phyloP scores from a whole-genome alignment of 53 echinoderm and acorn worm genomes.

The Echinarachnius parma region DNA sequence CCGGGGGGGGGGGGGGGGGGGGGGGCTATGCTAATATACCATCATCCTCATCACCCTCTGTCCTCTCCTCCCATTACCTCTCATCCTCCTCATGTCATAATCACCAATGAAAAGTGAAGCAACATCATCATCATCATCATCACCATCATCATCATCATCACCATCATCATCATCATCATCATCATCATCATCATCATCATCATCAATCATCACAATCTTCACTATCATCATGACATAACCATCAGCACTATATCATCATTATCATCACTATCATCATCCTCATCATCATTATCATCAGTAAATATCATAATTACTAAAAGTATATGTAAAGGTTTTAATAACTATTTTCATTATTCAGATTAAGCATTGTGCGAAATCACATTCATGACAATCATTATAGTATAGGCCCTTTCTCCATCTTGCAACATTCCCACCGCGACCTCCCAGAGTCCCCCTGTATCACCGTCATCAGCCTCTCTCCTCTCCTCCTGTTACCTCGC shows the following conservation, averaged over 20 bases:
- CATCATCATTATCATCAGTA: not conserved
- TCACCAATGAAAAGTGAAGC: constrained; percentile 49
- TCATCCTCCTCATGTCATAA: constrained; percentile 14
- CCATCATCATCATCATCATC: constrained; percentile 6
- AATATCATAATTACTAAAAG: not conserved
- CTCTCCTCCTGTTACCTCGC: not conserved
- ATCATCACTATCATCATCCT: not conserved
- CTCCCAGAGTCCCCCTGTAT: not conserved
- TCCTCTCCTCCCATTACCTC: constrained; percentile 31
- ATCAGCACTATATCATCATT: too few species aligned
- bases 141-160: constrained; percentile 6
- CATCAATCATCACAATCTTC: not conserved
- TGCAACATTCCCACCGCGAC: not conserved
- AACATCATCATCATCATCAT: constrained; percentile 10
- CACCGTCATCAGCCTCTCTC: not conserved
- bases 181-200: constrained; percentile 1
- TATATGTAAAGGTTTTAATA: too few species aligned
- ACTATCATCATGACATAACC: not conserved
- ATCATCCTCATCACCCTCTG: not conserved
- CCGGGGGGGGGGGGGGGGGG: too few species aligned
- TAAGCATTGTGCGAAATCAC: too few species aligned
- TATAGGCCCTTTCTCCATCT: not conserved
- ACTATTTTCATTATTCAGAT: too few species aligned
- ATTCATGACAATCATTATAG: too few species aligned
- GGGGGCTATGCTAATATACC: too few species aligned